Base-by-base conservation (phyloP, 1,140 invertebrate species). In the Sinonovacula constricta region DNA sequence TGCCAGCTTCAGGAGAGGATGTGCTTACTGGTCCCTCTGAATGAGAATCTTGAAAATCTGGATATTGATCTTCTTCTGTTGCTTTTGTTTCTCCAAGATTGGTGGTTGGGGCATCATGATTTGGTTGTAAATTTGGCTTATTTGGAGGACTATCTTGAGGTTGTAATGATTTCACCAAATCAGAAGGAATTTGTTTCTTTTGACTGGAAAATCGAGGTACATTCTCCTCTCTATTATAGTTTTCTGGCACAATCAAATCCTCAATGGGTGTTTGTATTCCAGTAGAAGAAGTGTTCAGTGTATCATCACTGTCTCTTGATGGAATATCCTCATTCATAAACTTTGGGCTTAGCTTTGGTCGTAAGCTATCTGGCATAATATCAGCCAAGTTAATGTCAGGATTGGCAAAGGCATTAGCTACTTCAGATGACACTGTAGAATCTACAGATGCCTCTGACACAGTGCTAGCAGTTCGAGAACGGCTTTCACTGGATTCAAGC, bases 381-480 rank as follows among this genome's bases (percentile, higher is more conserved):
- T n/a, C n/a, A n/a, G n/a, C n/a, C n/a, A n/a, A n/a, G n/a, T n/a
- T n/a, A n/a, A n/a, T n/a, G n/a, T n/a, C n/a, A n/a, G n/a, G n/a
- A n/a, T 45, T 45, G 39, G 7, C 18, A 10, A 18, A 10, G 7
- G 7, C 39, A 45, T 49, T 39, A 31, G 30, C 51, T 22, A 56
- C 39, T 30, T 67, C 51, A 57, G 53, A 36, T 24, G 45, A 34
- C 7, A 5, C 70, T 53, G 7, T 10, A 54, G 71, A 65, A 31
- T 75, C 62, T 39, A 49, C 4, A 0, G 69, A 72, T 51, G 36
- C 4, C 30, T n/a, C 15, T n/a, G 56, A 59, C 15, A 26, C 2
- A 14, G 14, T 36, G 49, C 60, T 76, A 10, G 63, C 72, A 56
- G 60, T 15, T n/a, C 53, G 26, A 28, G 72, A 31, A 28, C 15